Base-by-base conservation (phyloP, 2,888 invertebrate species). In the Pyrochroa serraticornis region DNA sequence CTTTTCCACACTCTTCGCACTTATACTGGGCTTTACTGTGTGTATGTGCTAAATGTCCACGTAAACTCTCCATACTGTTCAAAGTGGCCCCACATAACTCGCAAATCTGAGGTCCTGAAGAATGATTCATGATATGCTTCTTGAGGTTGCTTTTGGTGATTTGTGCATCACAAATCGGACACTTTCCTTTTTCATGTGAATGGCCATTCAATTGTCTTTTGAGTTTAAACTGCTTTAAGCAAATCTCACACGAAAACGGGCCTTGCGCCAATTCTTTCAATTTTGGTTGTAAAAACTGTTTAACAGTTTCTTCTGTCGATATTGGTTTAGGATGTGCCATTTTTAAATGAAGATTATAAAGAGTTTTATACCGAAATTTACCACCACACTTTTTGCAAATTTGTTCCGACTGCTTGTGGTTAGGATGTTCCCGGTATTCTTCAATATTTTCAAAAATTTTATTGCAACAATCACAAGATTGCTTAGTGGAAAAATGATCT, bases 71-170 rank as follows among this genome's bases (percentile, higher is more conserved):
- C 8, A 66, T 65, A 63, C 75, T 76, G 52, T 72, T 73, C 36
- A 69, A 67, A 7, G 69, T 68, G 8, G 67, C 65, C 3, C 75
- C 74, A 58, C 76, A 76, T n/a, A 75, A 60, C 33, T 75, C 71
- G 58, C 76, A 76, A 14, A 71, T 65, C 35, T 69, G 68, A 9
- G 71, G 73, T 1, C 66, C 57, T 46, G 70, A 68, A 10, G 66
- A 64, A 61, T 76, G 76, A 12, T 68, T 63, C 31, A 64, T 59
- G n/a, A 74, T 58, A 48, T 76, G 76, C 32, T 68, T 72, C 37
- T 67, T 71, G 10, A 74, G 68, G 43, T 76, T 75, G 14, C 67
- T 67, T 12, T 65, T 67, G 14, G 71, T 66, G 30, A 75, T 71
- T 22, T 66, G 60, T 6, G 71, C 65, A 8, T 64, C 54, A 60